Conservation (phyloP, 1,140 invertebrate species). For the Drosophila malerkotliana region DNA sequence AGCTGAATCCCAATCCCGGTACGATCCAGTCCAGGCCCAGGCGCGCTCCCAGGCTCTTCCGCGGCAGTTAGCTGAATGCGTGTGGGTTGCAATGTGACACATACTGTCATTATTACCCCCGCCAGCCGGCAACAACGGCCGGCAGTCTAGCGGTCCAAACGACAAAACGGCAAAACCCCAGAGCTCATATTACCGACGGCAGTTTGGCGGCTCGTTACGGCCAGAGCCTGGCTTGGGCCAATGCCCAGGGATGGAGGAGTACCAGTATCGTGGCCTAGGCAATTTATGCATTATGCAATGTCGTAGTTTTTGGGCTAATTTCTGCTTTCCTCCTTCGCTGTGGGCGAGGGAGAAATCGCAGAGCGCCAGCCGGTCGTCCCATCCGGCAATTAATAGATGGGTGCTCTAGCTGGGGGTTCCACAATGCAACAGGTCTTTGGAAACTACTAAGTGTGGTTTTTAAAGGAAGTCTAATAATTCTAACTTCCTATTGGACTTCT, state of each 20-base stretch:
- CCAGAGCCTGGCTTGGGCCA: slow-evolving; percentile 45
- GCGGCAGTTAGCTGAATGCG: slow-evolving; percentile 77
- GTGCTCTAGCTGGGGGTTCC: slow-evolving; percentile 4
- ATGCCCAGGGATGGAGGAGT: slow-evolving; percentile 16
- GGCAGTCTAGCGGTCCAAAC: slow-evolving; percentile 20
- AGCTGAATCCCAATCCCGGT: slow-evolving; percentile 34
- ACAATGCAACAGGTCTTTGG: not conserved
- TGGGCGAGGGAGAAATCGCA: slow-evolving; percentile 16
- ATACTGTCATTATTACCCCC: slow-evolving; percentile 81
- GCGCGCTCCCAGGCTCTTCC: slow-evolving; percentile 3
- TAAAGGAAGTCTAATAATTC: no score
- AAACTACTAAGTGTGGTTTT: no score
- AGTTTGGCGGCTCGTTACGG: slow-evolving; percentile 74
- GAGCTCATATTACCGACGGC: slow-evolving; percentile 68
- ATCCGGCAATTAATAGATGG: slow-evolving; percentile 32
- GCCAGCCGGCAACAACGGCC: slow-evolving; percentile 66
- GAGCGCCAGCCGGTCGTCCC: not conserved
- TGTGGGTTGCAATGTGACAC: slow-evolving; percentile 82
- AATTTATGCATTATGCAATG: slow-evolving; percentile 77
- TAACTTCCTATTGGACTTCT: no score
- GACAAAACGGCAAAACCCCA: slow-evolving; percentile 42
- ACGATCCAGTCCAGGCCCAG: not conserved
- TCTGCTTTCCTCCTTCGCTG: slow-evolving; percentile 17
- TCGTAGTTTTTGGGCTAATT: slow-evolving; percentile 51
- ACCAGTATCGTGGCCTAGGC: slow-evolving; percentile 41